phyloP scores from a whole-genome alignment of 2,888 invertebrate species.

The Nezara viridula region DNA sequence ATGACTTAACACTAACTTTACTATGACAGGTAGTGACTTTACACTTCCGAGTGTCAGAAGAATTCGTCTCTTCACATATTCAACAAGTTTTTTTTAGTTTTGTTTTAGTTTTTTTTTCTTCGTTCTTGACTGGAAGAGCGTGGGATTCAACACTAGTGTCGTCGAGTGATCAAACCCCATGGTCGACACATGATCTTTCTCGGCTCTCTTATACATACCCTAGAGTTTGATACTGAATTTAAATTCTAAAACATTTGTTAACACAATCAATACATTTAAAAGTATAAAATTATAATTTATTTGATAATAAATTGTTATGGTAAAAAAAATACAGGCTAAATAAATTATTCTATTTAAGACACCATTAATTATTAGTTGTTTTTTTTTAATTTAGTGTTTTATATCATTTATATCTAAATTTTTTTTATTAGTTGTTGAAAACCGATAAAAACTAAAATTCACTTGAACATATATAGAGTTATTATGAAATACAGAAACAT shows the following conservation, averaged over 20 bases:
- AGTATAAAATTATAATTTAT: too few relatives aligned
- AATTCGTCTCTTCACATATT: constrained; percentile 1
- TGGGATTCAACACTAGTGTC: not conserved
- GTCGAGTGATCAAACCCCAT: not conserved
- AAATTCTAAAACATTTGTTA: not conserved
- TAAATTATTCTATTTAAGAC: too few relatives aligned
- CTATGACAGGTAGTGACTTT: not conserved
- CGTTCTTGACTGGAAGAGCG: not conserved
- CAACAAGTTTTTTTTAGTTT: not conserved
- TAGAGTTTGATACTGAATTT: not conserved
- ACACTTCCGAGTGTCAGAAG: not conserved
- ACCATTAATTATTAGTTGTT: too few relatives aligned
- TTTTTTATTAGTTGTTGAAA: too few relatives aligned
- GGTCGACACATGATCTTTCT: not conserved
- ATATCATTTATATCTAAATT: too few relatives aligned
- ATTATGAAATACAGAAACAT: too few relatives aligned
- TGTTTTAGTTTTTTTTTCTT: not conserved
- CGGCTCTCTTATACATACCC: not conserved
- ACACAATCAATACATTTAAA: too few relatives aligned
- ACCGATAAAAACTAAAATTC: too few relatives aligned
- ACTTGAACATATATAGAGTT: too few relatives aligned
- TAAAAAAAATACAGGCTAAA: too few relatives aligned
- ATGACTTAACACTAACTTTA: not conserved
- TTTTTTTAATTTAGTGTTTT: too few relatives aligned
- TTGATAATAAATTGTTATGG: too few relatives aligned